Evolutionary conservation across 1,140 invertebrate genomes (phyloP).

Genomic region (Megathymus violae): DNA sequence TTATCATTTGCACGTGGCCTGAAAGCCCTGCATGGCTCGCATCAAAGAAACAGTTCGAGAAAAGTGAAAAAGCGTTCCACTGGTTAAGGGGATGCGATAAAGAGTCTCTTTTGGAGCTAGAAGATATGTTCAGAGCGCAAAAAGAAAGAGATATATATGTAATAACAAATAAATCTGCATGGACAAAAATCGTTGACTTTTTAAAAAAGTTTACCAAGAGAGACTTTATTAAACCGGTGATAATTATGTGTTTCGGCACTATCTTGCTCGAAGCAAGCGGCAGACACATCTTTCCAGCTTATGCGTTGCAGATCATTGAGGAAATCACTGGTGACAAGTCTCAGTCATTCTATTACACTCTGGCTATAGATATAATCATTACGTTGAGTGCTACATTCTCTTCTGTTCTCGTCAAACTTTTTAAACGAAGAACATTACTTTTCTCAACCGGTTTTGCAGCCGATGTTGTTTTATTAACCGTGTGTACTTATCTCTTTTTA

Average conservation of each 20-base stretch:
- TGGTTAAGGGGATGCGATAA: constrained; percentile 57
- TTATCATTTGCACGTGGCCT: constrained; percentile 60
- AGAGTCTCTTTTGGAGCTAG: constrained; percentile 50
- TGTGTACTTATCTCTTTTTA: constrained; percentile 56
- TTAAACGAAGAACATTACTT: constrained; percentile 58
- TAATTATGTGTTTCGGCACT: constrained; percentile 53
- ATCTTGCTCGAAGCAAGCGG: constrained; percentile 62
- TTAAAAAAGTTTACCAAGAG: constrained; percentile 58
- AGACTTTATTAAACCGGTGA: constrained; percentile 61
- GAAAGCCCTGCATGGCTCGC: constrained; percentile 69
- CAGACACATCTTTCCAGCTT: constrained; percentile 67
- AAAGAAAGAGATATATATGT: constrained; percentile 37
- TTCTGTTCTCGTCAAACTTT: constrained; percentile 57
- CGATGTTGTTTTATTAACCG: constrained; percentile 42
- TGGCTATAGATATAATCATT: constrained; percentile 65
- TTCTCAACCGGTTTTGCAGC: constrained; percentile 58
- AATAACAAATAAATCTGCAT: constrained; percentile 5
- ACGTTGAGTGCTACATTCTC: constrained; percentile 59
- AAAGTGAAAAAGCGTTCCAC: constrained; percentile 54
- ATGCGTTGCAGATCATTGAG: constrained; percentile 60
- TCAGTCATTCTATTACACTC: constrained; percentile 60
- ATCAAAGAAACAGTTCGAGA: constrained; percentile 51
- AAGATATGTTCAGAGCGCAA: constrained; percentile 56
- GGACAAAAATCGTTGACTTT: constrained; percentile 40
- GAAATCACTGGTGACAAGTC: constrained; percentile 54